These are phyloP conservation scores for Conops quadrifasciatus DNA, from an alignment of 2,888 invertebrate genomes.

Conservation along the genomic window DNA sequence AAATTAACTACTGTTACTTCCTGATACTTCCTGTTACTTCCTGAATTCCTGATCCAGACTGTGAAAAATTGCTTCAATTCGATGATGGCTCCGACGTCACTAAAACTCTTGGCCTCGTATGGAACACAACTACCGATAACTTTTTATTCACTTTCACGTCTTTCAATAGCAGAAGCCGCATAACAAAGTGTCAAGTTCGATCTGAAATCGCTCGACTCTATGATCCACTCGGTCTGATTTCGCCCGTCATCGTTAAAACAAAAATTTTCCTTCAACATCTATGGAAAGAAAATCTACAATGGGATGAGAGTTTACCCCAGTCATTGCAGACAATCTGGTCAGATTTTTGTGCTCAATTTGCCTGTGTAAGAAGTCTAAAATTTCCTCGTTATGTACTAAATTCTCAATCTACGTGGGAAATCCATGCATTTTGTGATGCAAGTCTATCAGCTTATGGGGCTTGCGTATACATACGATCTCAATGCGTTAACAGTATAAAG, in stretches of 20 bases:
- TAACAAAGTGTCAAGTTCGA: not conserved
- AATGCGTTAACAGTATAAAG: not conserved
- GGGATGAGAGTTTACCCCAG: constrained; percentile 14
- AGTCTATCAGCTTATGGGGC: constrained; percentile 3
- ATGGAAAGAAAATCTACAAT: constrained; percentile 13
- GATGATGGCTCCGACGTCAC: constrained; percentile 34
- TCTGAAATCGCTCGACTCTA: constrained; percentile 7
- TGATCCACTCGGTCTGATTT: constrained; percentile 8
- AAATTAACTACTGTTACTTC: constrained; percentile 36
- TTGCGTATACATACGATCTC: no score
- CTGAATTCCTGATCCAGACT: constrained; percentile 7
- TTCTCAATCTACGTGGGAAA: not conserved
- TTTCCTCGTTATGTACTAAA: not conserved
- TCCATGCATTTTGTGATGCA: constrained; percentile 11
- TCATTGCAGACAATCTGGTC: not conserved
- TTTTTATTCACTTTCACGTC: not conserved
- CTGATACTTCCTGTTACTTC: constrained; percentile 37
- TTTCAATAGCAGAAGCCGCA: not conserved
- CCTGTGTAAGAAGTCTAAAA: not conserved
- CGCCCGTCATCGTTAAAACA: not conserved
- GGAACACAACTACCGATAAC: not conserved
- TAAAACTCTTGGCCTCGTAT: constrained; percentile 24
- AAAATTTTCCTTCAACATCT: constrained; percentile 19
- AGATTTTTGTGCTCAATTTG: not conserved
- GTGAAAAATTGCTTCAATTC: constrained; percentile 22